Conservation (phyloP, 2,888 invertebrate genomes). For the Reticulitermes lucifugus region DNA sequence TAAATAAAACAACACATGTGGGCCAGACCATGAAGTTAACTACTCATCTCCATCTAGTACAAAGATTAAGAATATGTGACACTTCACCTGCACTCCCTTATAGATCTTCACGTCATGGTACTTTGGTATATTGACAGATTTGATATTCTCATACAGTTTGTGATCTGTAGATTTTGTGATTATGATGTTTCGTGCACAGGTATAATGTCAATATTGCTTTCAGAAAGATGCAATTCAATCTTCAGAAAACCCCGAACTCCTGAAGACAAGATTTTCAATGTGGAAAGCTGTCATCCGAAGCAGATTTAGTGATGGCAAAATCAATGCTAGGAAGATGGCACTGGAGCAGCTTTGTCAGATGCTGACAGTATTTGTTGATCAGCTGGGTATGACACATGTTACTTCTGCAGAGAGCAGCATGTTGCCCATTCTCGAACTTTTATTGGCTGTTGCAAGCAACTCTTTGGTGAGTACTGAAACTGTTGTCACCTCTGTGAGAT, state of each 20-base stretch:
- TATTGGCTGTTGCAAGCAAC: background rate
- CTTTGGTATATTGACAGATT: too few relatives aligned
- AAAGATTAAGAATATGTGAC: too few relatives aligned
- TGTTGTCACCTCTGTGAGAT: too few relatives aligned
- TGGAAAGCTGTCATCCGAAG: slow-evolving; percentile 9
- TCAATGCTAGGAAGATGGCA: background rate
- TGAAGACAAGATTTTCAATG: background rate
- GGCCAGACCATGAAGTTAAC: too few relatives aligned
- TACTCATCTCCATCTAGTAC: too few relatives aligned
- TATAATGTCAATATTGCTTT: background rate
- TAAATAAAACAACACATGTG: too few relatives aligned
- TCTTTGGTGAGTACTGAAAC: slow-evolving; percentile 8
- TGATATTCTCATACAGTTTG: too few relatives aligned
- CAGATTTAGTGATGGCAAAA: slow-evolving; percentile 1
- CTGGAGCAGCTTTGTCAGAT: slow-evolving; percentile 1
- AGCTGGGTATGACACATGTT: background rate
- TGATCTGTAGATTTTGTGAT: too few relatives aligned
- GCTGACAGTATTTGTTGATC: background rate
- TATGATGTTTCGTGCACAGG: too few relatives aligned
- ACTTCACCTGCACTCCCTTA: too few relatives aligned
- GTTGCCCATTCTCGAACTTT: background rate
- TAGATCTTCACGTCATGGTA: too few relatives aligned
- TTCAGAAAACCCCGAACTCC: background rate
- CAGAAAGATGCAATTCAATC: slow-evolving; percentile 24
- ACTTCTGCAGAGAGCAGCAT: background rate